These are phyloP conservation scores for Orchesella cincta DNA, from an alignment of 1,140 invertebrate genomes.

Conservation along the genomic window DNA sequence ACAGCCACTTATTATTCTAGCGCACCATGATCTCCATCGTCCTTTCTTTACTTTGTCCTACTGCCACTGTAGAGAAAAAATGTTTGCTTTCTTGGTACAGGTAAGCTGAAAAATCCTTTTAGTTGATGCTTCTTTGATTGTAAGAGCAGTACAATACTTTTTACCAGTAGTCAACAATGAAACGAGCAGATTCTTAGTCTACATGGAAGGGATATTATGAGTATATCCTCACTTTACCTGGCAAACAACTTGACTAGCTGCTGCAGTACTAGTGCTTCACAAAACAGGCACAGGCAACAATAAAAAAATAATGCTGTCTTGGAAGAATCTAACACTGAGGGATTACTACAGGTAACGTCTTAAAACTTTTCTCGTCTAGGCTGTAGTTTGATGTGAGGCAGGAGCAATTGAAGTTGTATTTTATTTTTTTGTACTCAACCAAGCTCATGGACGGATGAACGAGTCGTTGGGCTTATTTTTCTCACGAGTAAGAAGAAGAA, in stretches of 20 bases:
- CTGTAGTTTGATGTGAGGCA: no score
- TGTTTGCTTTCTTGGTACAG: neutral
- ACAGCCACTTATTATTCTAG: neutral
- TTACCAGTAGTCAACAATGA: no score
- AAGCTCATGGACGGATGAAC: slow-evolving; percentile 27
- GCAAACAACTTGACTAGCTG: slow-evolving; percentile 14
- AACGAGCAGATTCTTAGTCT: no score
- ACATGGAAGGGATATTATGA: slow-evolving; percentile 1
- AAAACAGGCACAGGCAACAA: slow-evolving; percentile 4
- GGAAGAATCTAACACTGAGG: neutral
- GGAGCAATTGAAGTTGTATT: no score
- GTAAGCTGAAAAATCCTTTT: no score
- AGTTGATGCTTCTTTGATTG: no score
- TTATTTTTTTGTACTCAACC: slow-evolving; percentile 3
- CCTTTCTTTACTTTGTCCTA: neutral
- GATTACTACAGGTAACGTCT: neutral
- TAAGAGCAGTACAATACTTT: no score
- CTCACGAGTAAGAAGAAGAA: slow-evolving; percentile 12
- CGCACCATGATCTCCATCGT: neutral
- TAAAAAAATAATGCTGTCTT: slow-evolving; percentile 15
- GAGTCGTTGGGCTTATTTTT: slow-evolving; percentile 17
- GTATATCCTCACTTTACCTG: slow-evolving; percentile 3
- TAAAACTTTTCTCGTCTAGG: no score
- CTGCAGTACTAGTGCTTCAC: slow-evolving; percentile 12
- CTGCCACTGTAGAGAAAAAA: neutral